Evolutionary conservation across 2,113 vertebrate species (phyloP).

Genomic region (Tylochromis polylepis): DNA sequence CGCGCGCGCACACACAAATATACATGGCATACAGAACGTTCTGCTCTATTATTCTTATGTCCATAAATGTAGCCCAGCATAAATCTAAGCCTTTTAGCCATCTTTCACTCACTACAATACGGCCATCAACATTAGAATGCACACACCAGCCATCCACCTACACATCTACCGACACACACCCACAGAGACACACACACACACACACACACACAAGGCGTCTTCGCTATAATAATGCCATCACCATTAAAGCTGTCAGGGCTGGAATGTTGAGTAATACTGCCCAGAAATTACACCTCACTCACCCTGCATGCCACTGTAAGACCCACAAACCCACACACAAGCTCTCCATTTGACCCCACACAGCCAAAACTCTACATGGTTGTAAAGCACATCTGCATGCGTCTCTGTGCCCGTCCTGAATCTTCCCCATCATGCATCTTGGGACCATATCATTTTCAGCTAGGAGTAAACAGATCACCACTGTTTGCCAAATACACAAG

Average conservation of each 20-base stretch:
- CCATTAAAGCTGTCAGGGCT: constrained; percentile 78
- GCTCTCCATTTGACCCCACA: background rate
- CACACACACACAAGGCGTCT: constrained; percentile 27
- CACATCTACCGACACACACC: background rate
- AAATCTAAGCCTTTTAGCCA: constrained; percentile 52
- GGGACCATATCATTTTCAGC: constrained; percentile 27
- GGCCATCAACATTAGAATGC: constrained; percentile 61
- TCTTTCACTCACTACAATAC: constrained; percentile 52
- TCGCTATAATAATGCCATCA: constrained; percentile 82
- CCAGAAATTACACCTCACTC: constrained; percentile 70
- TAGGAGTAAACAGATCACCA: background rate
- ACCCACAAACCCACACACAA: constrained; percentile 41
- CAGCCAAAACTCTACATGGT: background rate
- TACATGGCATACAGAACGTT: background rate
- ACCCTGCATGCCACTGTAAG: constrained; percentile 29
- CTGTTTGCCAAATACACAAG: background rate
- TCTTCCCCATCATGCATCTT: background rate
- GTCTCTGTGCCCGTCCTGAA: background rate
- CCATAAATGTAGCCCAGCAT: constrained; percentile 26
- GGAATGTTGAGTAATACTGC: constrained; percentile 73
- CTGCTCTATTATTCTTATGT: constrained; percentile 49
- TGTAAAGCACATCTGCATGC: background rate
- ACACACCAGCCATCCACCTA: background rate
- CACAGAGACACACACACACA: background rate
- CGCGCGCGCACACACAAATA: background rate